Conservation (phyloP, 1,140 invertebrate species). For the Plodia interpunctella region DNA sequence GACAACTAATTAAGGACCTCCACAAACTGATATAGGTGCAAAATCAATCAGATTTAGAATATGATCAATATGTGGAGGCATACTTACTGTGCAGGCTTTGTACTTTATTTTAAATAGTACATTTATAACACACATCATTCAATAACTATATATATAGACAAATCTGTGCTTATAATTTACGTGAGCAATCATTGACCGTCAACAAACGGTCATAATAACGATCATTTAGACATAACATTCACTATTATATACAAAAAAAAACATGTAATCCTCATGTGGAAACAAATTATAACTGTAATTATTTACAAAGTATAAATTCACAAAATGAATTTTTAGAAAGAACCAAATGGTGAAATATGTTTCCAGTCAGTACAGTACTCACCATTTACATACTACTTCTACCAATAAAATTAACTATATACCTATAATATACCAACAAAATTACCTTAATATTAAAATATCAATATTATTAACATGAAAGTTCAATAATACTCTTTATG, state of each 20-base stretch:
- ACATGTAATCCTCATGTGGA: background rate
- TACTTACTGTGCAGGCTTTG: conserved; percentile 34
- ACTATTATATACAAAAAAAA: background rate
- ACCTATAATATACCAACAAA: conserved; percentile 10
- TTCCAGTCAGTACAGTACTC: background rate
- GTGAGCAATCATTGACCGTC: conserved; percentile 42
- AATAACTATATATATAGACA: conserved; percentile 21
- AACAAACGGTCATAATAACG: conserved; percentile 9
- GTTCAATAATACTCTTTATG: conserved; percentile 31
- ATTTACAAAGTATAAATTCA: background rate
- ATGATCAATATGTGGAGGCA: background rate
- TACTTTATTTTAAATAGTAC: conserved; percentile 40
- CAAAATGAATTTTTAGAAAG: background rate
- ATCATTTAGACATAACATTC: conserved; percentile 5
- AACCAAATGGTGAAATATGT: background rate
- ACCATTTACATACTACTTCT: background rate
- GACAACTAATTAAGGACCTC: conserved; percentile 1
- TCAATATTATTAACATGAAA: conserved; percentile 17
- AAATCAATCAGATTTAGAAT: background rate
- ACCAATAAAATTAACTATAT: conserved; percentile 6
- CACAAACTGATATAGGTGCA: too few species aligned
- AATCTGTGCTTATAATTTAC: conserved; percentile 42
- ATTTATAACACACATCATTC: conserved; percentile 19
- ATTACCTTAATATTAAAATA: conserved; percentile 22
- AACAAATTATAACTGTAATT: background rate